Evolutionary conservation across 2,797 vertebrate genomes (phyloP).

Genomic region (Myotis vivesi): DNA sequence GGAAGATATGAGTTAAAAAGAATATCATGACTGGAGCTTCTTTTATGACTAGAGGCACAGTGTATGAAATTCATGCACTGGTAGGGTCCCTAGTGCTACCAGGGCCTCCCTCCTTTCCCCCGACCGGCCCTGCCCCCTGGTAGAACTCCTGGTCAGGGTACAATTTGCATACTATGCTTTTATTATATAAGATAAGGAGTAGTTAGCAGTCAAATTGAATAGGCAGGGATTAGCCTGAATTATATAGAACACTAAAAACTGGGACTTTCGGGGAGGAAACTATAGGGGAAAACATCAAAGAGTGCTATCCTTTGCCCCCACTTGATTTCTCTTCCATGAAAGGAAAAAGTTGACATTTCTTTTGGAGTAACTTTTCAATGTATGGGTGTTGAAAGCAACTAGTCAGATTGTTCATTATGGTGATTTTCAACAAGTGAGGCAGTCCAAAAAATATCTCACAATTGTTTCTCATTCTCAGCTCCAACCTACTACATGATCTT

Average conservation of each 20-base stretch:
- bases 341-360: not conserved
- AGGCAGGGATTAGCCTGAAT: not conserved
- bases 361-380: not conserved
- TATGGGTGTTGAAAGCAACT: not conserved
- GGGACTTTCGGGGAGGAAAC: not conserved
- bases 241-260: not conserved
- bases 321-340: not conserved
- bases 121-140: too few relatives aligned
- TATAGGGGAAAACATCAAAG: not conserved
- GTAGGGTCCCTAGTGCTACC: too few relatives aligned
- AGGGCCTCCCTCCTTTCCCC: too few relatives aligned
- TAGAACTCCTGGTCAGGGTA: too few relatives aligned
- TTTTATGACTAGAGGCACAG: not conserved
- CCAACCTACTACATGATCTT: not conserved
- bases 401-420: not conserved
- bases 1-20: not conserved
- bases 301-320: fast-evolving
- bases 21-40: not conserved
- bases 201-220: not conserved
- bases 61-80: too few relatives aligned
- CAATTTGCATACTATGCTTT: too few relatives aligned
- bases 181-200: not conserved
- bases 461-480: not conserved
- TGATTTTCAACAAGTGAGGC: not conserved
- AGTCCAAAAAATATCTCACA: not conserved